Conservation (phyloP, 2,797 vertebrate species). For the Meda fulgida region DNA sequence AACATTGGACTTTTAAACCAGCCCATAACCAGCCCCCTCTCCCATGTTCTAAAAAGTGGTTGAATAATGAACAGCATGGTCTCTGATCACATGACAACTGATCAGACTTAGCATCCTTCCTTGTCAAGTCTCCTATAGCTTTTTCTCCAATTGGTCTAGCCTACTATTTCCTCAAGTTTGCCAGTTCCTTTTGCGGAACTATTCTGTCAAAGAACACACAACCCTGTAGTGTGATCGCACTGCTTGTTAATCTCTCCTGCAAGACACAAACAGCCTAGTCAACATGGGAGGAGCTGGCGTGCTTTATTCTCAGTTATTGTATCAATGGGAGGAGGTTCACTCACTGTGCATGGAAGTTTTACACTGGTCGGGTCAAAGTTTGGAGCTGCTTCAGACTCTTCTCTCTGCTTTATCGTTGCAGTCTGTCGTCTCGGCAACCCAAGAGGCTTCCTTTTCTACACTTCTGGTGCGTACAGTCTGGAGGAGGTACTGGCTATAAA, state of each 20-base stretch:
- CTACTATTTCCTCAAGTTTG: not conserved
- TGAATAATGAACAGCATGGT: not conserved
- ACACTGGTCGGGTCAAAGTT: not conserved
- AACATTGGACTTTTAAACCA: not conserved
- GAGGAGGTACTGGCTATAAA: conserved; percentile 48
- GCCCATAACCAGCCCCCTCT: not conserved
- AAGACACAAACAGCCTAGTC: not conserved
- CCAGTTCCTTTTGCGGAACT: not conserved
- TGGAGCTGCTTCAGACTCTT: not conserved
- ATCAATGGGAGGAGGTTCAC: conserved; percentile 37
- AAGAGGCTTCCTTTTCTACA: conserved; percentile 57
- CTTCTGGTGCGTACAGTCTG: conserved; percentile 59
- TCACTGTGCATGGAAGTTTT: conserved; percentile 20
- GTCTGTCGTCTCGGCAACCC: conserved; percentile 62
- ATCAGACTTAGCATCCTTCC: not conserved
- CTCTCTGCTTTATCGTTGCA: conserved; percentile 10
- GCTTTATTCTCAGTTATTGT: conserved; percentile 24
- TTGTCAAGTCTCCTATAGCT: no score
- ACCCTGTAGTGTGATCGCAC: not conserved
- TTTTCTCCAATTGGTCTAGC: not conserved
- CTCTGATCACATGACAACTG: conserved; percentile 3
- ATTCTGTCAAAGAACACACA: not conserved
- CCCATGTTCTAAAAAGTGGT: not conserved
- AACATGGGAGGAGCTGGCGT: conserved; percentile 55
- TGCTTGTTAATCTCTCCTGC: not conserved